phyloP scores from a whole-genome alignment of 2,797 vertebrate genomes.

The Falco rusticolus region DNA sequence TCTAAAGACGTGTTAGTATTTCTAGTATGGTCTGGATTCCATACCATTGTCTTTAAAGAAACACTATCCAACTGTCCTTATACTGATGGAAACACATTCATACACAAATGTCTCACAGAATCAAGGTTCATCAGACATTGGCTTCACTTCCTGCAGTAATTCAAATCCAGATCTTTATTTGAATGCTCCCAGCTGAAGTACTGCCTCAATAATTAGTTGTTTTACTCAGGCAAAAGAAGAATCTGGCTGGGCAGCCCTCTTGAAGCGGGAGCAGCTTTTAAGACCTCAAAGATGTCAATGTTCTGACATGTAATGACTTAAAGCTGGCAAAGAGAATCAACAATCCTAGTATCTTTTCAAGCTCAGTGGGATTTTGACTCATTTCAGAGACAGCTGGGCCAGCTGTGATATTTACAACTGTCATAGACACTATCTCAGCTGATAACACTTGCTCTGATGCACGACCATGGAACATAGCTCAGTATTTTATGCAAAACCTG shows the following conservation, averaged over 20 bases:
- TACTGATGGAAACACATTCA: not conserved
- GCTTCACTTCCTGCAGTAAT: slow-evolving; percentile 37
- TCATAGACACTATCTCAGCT: not conserved
- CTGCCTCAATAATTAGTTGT: slow-evolving; percentile 5
- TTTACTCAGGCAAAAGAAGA: slow-evolving; percentile 44
- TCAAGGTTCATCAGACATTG: not conserved
- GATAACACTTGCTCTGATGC: not conserved
- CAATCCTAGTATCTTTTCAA: not conserved
- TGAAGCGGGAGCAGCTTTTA: slow-evolving; percentile 22
- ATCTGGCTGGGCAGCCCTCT: slow-evolving; percentile 2
- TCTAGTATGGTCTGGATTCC: not conserved
- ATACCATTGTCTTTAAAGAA: not conserved
- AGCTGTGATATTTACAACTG: not conserved
- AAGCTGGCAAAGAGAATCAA: not conserved
- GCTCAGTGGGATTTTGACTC: not conserved
- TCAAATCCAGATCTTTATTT: slow-evolving; percentile 27
- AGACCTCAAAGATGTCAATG: not conserved
- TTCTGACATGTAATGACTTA: slow-evolving; percentile 5
- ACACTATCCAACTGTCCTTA: not conserved
- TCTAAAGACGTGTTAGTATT: not conserved
- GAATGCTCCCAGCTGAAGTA: slow-evolving; percentile 23
- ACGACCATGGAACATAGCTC: not conserved
- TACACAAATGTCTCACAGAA: not conserved
- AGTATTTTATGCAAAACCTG: not conserved
- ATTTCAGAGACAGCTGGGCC: not conserved